Conservation (phyloP, 2,113 vertebrate genomes). For the Sprattus sprattus region DNA sequence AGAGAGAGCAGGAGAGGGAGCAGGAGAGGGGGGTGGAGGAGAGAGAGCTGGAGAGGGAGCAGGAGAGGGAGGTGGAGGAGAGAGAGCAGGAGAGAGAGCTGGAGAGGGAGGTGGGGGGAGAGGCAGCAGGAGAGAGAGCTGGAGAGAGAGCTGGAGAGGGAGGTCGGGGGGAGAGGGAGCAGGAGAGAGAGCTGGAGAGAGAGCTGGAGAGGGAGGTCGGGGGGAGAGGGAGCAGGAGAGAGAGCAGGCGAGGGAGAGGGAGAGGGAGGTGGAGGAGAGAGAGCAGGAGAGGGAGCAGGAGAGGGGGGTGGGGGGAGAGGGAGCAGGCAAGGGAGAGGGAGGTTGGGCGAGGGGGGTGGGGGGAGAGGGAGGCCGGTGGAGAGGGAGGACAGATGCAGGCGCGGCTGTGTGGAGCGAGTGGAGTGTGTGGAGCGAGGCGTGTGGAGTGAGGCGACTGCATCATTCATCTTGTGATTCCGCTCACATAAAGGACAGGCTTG, state of each 20-base stretch:
- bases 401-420: background rate
- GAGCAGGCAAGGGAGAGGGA: background rate
- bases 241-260: too few species aligned
- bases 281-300: background rate
- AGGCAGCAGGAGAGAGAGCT: too few species aligned
- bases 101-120: background rate
- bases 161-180: too few species aligned
- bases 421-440: background rate
- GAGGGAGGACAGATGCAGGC: background rate
- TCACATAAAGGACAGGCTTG: constrained; percentile 39
- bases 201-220: too few species aligned
- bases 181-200: background rate
- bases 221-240: background rate
- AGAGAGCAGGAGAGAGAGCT: too few species aligned
- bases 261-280: background rate
- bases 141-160: too few species aligned
- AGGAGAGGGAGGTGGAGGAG: background rate
- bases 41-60: too few species aligned
- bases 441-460: constrained; percentile 7
- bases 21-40: too few species aligned
- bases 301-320: background rate
- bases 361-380: too few species aligned
- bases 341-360: background rate
- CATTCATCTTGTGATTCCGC: constrained; percentile 45
- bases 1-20: background rate